phyloP scores from a whole-genome alignment of 2,888 invertebrate species.

The Spilosoma lubricipeda region DNA sequence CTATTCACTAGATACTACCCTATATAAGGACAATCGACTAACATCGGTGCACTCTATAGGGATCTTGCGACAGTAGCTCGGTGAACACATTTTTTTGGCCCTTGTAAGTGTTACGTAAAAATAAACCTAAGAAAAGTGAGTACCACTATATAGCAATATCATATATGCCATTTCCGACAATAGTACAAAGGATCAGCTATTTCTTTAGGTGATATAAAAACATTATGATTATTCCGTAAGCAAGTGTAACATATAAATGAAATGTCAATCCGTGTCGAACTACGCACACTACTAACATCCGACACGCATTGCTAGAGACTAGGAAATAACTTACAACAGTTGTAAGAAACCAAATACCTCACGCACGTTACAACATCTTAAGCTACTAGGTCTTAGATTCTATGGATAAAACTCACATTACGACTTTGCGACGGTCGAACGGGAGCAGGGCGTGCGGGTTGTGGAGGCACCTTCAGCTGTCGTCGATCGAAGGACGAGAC shows the following conservation, averaged over 20 bases:
- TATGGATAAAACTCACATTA: conserved; percentile 65
- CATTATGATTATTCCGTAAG: conserved; percentile 6
- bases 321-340: conserved; percentile 71
- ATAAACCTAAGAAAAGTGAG: conserved; percentile 36
- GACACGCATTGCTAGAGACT: conserved; percentile 77
- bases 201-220: conserved; percentile 17
- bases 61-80: conserved; percentile 61
- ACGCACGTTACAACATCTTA: conserved; percentile 59
- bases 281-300: conserved; percentile 73
- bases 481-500: conserved; percentile 83
- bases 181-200: background rate
- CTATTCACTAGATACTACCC: conserved; percentile 78
- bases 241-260: conserved; percentile 50
- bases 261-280: conserved; percentile 68
- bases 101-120: conserved; percentile 69
- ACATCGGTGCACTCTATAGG: conserved; percentile 66
- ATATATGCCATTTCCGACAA: background rate
- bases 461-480: conserved; percentile 80
- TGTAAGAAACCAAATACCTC: conserved; percentile 58
- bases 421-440: conserved; percentile 71
- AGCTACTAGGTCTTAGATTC: conserved; percentile 35
- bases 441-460: conserved; percentile 78
- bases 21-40: conserved; percentile 74
- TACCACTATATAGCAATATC: background rate
- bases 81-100: conserved; percentile 62